A percentile compares a stretch with the other conserved stretches of the same genome.
Evolutionary conservation across 2,888 invertebrate species (phyloP).

Genomic region (Zelleria hepariella): DNA sequence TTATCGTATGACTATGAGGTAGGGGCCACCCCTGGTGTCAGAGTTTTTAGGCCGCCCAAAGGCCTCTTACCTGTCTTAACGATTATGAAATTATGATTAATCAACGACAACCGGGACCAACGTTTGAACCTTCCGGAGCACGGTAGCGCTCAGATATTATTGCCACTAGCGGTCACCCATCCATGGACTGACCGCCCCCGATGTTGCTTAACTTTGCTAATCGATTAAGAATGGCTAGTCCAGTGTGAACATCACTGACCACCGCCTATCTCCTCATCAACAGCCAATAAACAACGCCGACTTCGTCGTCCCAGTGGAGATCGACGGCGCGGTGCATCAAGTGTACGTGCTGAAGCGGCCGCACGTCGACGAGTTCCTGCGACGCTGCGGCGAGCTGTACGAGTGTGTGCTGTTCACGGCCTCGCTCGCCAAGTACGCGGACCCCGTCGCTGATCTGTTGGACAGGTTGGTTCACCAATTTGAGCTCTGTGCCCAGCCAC

Average conservation of each 20-base stretch:
- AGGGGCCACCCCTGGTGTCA: too few relatives aligned
- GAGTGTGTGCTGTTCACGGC: slow-evolving; percentile 99
- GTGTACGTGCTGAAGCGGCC: slow-evolving; percentile 99
- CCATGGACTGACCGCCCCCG: too few relatives aligned
- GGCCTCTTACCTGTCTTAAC: too few relatives aligned
- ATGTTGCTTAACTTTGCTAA: too few relatives aligned
- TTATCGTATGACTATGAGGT: too few relatives aligned
- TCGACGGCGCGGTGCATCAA: slow-evolving; percentile 99
- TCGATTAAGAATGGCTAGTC: not conserved
- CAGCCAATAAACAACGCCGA: slow-evolving; percentile 99
- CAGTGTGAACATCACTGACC: not conserved
- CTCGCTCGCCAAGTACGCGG: slow-evolving; percentile 99
- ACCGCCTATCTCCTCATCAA: not conserved
- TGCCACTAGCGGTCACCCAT: too few relatives aligned
- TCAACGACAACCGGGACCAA: too few relatives aligned
- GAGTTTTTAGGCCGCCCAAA: too few relatives aligned
- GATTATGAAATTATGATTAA: too few relatives aligned
- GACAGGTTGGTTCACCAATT: slow-evolving; percentile 79
- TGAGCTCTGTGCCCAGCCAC: too few relatives aligned
- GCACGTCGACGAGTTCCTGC: slow-evolving; percentile 98
- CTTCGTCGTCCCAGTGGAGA: slow-evolving; percentile 99
- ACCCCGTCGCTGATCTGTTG: slow-evolving; percentile 98
- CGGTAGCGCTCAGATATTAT: too few relatives aligned
- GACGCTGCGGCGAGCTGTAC: slow-evolving; percentile 97
- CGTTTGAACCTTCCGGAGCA: too few relatives aligned